These are phyloP conservation scores for Amphiprion ocellaris DNA, from an alignment of 2,113 vertebrate species.

Conservation along the genomic window DNA sequence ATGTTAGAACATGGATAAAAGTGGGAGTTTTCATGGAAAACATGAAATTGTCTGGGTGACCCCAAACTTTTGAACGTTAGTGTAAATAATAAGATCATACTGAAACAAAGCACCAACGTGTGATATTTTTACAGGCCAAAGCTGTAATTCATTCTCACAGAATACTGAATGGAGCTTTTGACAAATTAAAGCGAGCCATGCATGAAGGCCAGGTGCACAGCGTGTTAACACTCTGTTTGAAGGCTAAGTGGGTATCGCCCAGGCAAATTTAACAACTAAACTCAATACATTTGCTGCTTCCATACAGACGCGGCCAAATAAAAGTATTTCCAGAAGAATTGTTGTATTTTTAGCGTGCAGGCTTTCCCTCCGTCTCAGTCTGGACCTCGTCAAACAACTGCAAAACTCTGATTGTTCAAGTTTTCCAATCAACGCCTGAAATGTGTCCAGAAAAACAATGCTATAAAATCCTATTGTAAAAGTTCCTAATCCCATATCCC, in stretches of 20 bases:
- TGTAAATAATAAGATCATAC: too few relatives aligned
- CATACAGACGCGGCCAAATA: slow-evolving; percentile 23
- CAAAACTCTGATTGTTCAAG: slow-evolving; percentile 37
- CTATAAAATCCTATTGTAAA: slow-evolving; percentile 63
- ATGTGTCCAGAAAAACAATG: slow-evolving; percentile 59
- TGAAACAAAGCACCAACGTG: slow-evolving; percentile 49
- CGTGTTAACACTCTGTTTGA: slow-evolving; percentile 48
- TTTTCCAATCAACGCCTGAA: slow-evolving; percentile 60
- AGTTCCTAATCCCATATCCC: slow-evolving; percentile 31
- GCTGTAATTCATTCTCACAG: slow-evolving; percentile 23
- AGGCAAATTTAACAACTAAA: slow-evolving; percentile 30
- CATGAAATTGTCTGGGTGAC: too few relatives aligned
- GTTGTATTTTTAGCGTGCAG: slow-evolving; percentile 28
- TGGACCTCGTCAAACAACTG: slow-evolving; percentile 26
- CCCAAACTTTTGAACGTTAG: too few relatives aligned
- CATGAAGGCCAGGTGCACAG: slow-evolving; percentile 55
- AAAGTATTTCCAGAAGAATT: slow-evolving; percentile 28
- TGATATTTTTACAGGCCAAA: slow-evolving; percentile 34
- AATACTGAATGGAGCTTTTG: slow-evolving; percentile 56
- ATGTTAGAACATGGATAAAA: too few relatives aligned
- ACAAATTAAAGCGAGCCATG: slow-evolving; percentile 55
- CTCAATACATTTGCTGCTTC: background rate
- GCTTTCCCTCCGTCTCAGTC: slow-evolving; percentile 41
- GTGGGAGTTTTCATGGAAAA: too few relatives aligned
- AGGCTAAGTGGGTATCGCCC: slow-evolving; percentile 11